Base-by-base conservation (phyloP, 2,113 vertebrate species). In the Xenotilapia longispinis region DNA sequence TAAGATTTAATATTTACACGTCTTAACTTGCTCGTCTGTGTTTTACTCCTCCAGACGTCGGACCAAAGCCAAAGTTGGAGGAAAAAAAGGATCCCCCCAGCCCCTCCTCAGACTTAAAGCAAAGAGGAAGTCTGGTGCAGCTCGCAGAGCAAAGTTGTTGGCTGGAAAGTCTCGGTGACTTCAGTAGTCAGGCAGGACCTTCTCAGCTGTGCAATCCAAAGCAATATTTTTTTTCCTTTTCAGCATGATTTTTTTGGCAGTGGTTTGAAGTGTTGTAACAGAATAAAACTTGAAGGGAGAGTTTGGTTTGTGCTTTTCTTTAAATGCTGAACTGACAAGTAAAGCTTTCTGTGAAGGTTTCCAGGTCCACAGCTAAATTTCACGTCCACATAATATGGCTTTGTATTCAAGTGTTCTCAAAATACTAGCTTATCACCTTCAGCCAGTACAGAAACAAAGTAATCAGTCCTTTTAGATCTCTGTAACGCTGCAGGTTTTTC, bases 81-180 rank as follows among this genome's bases (percentile, higher is more conserved):
- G 7, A 0, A 90, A 63, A 40, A 75, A 28, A 7, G 6, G 6
- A 2, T 36, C 88, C 23, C 80, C 14, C 45, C 65, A 5, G 15
- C 31, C 65, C 6, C 2, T 17, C 2, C 2, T 36, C 15, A 90
- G 88, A 63, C 4, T 17, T 6, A 84, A 86, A 87, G 42, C 33
- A 1, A 94, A 90, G 57, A 91, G 83, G 87, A 95, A 87, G 84
- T 90, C 87, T 2, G 91, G 91, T 45, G 89, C 90, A 1, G 87
- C 89, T 28, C 84, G 80, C 19, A 87, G 93, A 68, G 86, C 65
- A 0, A 95, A 92, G 88, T 93, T 89, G 84, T 51, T 81, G 49
- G 68, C 88, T 6, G 89, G 88, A 68, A 51, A 47, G 70, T 80
- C 70, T 1, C 7, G 45, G 38, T 93, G 82, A 92, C 7, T 12